Percentiles rank a stretch among this genome's conserved stretches.
These are phyloP conservation scores for Drosophila funebris DNA, from an alignment of 1,140 invertebrate genomes.

Conservation along the genomic window DNA sequence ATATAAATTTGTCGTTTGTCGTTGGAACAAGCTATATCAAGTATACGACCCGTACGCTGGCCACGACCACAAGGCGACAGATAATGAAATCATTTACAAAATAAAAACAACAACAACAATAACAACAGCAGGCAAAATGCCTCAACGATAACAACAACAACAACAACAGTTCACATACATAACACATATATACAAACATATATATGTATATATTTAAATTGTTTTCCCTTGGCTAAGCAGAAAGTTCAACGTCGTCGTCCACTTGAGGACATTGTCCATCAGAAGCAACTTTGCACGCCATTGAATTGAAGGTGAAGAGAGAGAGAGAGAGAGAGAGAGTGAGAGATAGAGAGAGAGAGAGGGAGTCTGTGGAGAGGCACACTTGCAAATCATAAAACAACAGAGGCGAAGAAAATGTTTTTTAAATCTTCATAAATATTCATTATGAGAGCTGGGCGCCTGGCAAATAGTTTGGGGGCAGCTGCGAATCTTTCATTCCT, in stretches of 20 bases:
- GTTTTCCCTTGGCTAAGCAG: slow-evolving; percentile 29
- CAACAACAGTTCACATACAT: slow-evolving; percentile 12
- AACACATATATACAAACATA: slow-evolving; percentile 17
- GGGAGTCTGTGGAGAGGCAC: slow-evolving; percentile 43
- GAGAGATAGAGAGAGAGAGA: slow-evolving; percentile 10
- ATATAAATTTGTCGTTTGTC: slow-evolving; percentile 65
- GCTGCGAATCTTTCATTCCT: slow-evolving; percentile 54
- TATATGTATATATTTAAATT: slow-evolving; percentile 33
- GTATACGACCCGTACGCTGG: slow-evolving; percentile 52
- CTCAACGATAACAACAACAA: slow-evolving; percentile 23
- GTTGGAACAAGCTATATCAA: slow-evolving; percentile 62
- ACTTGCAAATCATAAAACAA: slow-evolving; percentile 83
- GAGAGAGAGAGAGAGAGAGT: neutral
- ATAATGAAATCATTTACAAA: slow-evolving; percentile 82
- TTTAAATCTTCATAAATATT: slow-evolving; percentile 83
- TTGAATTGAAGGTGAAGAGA: slow-evolving; percentile 48
- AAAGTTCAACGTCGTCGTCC: slow-evolving; percentile 38
- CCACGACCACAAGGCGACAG: slow-evolving; percentile 36
- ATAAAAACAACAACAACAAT: slow-evolving; percentile 67
- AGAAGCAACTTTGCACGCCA: slow-evolving; percentile 75
- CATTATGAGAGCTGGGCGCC: slow-evolving; percentile 65
- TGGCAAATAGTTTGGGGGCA: slow-evolving; percentile 76
- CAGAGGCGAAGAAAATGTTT: slow-evolving; percentile 82
- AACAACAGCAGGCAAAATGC: neutral
- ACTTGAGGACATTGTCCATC: slow-evolving; percentile 64